phyloP scores from a whole-genome alignment of 2,888 invertebrate genomes.

The Neoascia interrupta region DNA sequence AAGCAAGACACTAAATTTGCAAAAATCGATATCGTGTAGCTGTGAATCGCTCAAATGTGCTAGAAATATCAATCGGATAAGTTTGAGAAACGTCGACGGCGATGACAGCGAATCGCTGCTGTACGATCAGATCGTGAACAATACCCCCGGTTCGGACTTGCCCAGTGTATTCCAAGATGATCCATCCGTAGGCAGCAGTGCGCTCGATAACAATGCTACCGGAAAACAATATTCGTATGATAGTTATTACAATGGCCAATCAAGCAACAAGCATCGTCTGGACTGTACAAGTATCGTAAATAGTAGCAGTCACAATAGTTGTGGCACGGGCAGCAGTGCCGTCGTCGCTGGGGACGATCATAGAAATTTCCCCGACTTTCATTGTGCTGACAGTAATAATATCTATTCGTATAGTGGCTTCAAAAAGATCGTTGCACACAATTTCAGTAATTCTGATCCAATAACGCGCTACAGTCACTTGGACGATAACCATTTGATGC shows the following conservation, averaged over 20 bases:
- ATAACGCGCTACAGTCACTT: slow-evolving; percentile 72
- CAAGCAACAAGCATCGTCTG: slow-evolving; percentile 62
- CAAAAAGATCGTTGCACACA: slow-evolving; percentile 73
- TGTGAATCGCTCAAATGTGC: slow-evolving; percentile 76
- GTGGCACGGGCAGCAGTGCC: slow-evolving; percentile 68
- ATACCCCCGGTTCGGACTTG: slow-evolving; percentile 69
- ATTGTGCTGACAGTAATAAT: slow-evolving; percentile 60
- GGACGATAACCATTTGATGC: slow-evolving; percentile 71
- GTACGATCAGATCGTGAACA: slow-evolving; percentile 71
- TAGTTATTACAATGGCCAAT: slow-evolving; percentile 68
- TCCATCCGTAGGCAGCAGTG: slow-evolving; percentile 71
- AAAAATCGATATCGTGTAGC: slow-evolving; percentile 76
- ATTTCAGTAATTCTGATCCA: slow-evolving; percentile 75
- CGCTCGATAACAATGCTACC: slow-evolving; percentile 73
- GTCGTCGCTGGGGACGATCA: slow-evolving; percentile 68
- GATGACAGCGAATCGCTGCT: slow-evolving; percentile 74
- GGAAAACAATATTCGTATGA: slow-evolving; percentile 77
- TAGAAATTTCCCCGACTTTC: slow-evolving; percentile 69
- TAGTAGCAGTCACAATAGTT: slow-evolving; percentile 72
- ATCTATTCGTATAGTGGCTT: slow-evolving; percentile 65
- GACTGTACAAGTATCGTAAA: slow-evolving; percentile 70
- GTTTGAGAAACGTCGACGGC: slow-evolving; percentile 70
- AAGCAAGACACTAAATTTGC: slow-evolving; percentile 70
- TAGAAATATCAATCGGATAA: slow-evolving; percentile 70
- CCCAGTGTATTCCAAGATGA: slow-evolving; percentile 73